Base-by-base conservation (phyloP, 2,888 invertebrate species). In the Synanthedon tipuliformis region DNA sequence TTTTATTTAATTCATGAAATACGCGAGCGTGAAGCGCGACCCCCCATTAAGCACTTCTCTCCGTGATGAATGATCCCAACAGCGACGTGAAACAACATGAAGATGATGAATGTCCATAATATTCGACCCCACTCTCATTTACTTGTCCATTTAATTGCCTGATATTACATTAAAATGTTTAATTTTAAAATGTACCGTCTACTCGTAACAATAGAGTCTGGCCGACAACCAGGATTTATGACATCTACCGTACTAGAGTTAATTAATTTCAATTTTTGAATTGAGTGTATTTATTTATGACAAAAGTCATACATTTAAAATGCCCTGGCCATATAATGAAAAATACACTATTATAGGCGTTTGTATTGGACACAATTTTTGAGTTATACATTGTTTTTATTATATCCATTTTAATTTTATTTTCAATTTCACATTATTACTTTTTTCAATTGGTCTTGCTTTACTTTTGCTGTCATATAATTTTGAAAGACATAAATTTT, bases 61-160 rank as follows among this genome's bases (percentile, higher is more conserved):
- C 53, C 51, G 56, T 72, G 73, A 73, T 72, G 68, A 70, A 74
- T 73, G 71, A 67, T 66, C 61, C 58, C n/a, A 59, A 61, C 57
- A 58, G 61, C 67, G 68, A 69, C 71, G 62, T 64, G 65, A 66
- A 69, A 69, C 69, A 66, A 60, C 61, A 66, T 59, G 65, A 68
- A 69, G 66, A 66, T 73, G 73, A 74, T 73, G 68, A 74, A 74
- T 74, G 73, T 60, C 61, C 59, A 57, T 59, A 63, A 69, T 70
- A 67, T 68, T 65, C 61, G 61, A 58, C 63, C 63, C 48, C 18
- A 52, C 52, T 41, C 48, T n/a, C 40, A 10, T 41, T 27, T 48
- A 52, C 41, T 52, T 52, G 18, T 23, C 27, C 48, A 23, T 51
- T 51, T 51, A 40, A 27, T 23, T 50, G 27, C 16, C 12, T 18